phyloP scores from a whole-genome alignment of 2,113 vertebrate species.

The Isurus oxyrinchus region DNA sequence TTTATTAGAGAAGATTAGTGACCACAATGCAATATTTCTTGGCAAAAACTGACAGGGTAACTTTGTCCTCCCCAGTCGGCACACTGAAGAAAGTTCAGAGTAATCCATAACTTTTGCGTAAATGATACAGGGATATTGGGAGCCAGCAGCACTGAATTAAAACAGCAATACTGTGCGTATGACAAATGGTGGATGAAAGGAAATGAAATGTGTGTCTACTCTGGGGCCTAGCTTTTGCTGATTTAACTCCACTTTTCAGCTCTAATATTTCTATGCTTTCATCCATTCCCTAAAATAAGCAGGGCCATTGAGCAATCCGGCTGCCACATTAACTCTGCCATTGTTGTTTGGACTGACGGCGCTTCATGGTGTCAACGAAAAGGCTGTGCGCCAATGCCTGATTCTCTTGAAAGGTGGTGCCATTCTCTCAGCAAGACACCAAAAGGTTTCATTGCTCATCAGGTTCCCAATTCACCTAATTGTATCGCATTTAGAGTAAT shows the following conservation, averaged over 20 bases:
- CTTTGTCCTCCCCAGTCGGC: neutral
- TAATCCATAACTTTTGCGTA: neutral
- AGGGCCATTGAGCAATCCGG: neutral
- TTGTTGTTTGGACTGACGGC: neutral
- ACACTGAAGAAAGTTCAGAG: neutral
- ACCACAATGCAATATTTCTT: neutral
- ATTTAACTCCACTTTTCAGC: neutral
- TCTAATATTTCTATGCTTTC: neutral
- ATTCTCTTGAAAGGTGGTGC: neutral
- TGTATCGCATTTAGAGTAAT: neutral
- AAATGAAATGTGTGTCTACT: neutral
- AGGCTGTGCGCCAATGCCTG: neutral
- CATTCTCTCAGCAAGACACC: neutral
- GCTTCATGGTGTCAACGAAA: neutral
- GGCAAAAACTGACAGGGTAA: neutral
- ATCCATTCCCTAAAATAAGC: neutral
- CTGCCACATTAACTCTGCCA: neutral
- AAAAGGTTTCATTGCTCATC: neutral
- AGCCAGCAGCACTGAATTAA: neutral
- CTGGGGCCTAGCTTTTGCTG: neutral
- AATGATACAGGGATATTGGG: neutral
- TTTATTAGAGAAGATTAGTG: neutral
- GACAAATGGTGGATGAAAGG: neutral
- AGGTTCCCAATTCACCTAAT: neutral
- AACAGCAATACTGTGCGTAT: neutral